Base-by-base conservation (phyloP, 2,888 invertebrate species). In the Liposcelis brunnea region DNA sequence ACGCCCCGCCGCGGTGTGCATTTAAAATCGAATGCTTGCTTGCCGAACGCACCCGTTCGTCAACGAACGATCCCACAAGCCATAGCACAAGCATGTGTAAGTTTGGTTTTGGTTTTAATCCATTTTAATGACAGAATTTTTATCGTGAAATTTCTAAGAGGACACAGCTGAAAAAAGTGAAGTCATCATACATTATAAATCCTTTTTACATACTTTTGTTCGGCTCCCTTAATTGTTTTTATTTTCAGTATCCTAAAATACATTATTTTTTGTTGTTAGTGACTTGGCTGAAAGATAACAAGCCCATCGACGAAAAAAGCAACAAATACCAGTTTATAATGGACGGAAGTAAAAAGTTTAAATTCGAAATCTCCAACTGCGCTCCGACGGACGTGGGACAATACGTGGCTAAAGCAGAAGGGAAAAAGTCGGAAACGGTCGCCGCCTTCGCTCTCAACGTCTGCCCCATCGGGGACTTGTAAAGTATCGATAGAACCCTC, bases 211-310 rank as follows among this genome's bases (percentile, higher is more conserved):
- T 11, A 10, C 2, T 12, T 44, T 33, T 12, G 11, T 16, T 43
- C 7, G 26, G 4, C 26, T 26, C 8, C 8, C 8, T 26, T 8
- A 26, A 26, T 26, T 26, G 5, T 26, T 26, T 14, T 43, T 40
- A 31, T 36, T 44, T 26, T 36, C 32, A n/a, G 26, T 37, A 12
- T 16, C 34, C 12, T 18, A 33, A 40, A 35, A 26, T 42, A 33
- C 26, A 19, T 15, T 49, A 46, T 44, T 34, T 45, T 43, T 38
- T 45, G 40, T 46, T 54, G 57, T 6, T 55, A 71, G 72, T 72
- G 47, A 66, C 66, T 51, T 94, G 94, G 93, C 69, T 85, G 58
- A 93, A 93, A 69, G 91, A 94, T 69, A 89, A 89, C 56, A 85
- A 85, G 59, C 76, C 80, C 46, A 75, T 94, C 54, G 83, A 86